Base-by-base conservation (phyloP, 2,113 vertebrate genomes). In the Speoplatyrhinus poulsoni region DNA sequence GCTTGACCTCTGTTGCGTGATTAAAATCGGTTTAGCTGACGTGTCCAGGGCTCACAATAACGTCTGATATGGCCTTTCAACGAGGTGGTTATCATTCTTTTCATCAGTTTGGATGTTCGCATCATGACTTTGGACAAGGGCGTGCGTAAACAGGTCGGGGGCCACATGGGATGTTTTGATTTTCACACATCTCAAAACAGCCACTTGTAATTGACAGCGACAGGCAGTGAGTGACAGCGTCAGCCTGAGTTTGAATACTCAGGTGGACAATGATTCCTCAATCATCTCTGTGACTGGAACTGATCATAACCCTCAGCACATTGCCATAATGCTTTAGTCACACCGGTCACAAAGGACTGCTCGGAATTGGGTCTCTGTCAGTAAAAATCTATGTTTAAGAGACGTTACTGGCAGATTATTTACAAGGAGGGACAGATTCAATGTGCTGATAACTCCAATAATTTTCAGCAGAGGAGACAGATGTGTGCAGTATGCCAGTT, bases 81-180 rank as follows among this genome's bases (percentile, higher is more conserved):
- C 33, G 19, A 12, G 12, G 41, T 12, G 67, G 49, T 63, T 77
- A 68, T 60, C 4, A 17, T 41, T 66, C 12, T 4, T 75, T 59
- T 73, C 59, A 67, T 81, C 68, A 66, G 68, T 70, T n/a, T 63
- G 49, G 71, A 70, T 60, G 15, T 62, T 73, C 8, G 54, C 73
- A 70, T 84, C 36, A 41, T 41, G 86, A 92, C 91, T 88, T 92
- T 90, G 90, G 56, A 32, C 81, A 90, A 90, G 90, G 87, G 60
- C 86, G 7, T 16, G 3, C 41, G 60, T 62, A 63, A 33, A 60
- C 74, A 67, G 60, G 47, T 46, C 48, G 17, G 70, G 19, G n/a
- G 36, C 77, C 88, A 85, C 85, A 73, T 75, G 88, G 87, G 88
- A 90, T 82, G 57, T 80, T 54, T 70, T 74, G 74, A 76, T 89